A percentile compares a stretch with the other conserved stretches of the same genome.
These are phyloP conservation scores for Meliscaeva auricollis DNA, from an alignment of 2,888 invertebrate genomes.

Conservation along the genomic window DNA sequence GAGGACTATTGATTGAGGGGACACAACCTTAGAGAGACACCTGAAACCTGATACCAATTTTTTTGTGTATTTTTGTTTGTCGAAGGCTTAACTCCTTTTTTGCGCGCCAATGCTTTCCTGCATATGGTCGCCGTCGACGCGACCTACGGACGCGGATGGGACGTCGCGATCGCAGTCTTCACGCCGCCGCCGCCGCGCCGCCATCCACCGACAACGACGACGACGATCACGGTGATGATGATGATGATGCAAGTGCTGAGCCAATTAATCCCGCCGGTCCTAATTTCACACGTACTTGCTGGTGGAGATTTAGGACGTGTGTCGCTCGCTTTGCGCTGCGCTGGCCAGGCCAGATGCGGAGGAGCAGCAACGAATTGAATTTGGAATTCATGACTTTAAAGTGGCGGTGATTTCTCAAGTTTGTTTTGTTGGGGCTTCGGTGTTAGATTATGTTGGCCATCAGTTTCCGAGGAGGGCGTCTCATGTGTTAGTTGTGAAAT, in stretches of 20 bases:
- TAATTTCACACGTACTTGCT: slow-evolving; percentile 73
- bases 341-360: slow-evolving; percentile 32
- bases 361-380: slow-evolving; percentile 64
- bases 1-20: slow-evolving; percentile 66
- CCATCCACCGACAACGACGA: too few species aligned
- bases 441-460: slow-evolving; percentile 47
- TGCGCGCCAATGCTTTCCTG: slow-evolving; percentile 52
- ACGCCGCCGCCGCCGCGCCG: not conserved
- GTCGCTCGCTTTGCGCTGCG: slow-evolving; percentile 1
- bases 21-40: slow-evolving; percentile 58
- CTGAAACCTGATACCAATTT: slow-evolving; percentile 70
- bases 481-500: slow-evolving; percentile 30
- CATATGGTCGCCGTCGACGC: slow-evolving; percentile 12
- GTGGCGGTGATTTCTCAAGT: slow-evolving; percentile 73
- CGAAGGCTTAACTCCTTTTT: slow-evolving; percentile 40
- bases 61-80: not conserved
- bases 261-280: slow-evolving; percentile 74
- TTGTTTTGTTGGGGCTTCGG: slow-evolving; percentile 28
- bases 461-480: slow-evolving; percentile 13
- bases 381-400: slow-evolving; percentile 71
- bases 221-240: slow-evolving; percentile 44
- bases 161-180: not conserved
- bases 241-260: slow-evolving; percentile 74
- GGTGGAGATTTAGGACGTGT: slow-evolving; percentile 61
- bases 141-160: slow-evolving; percentile 13